Conservation (phyloP, 2,113 vertebrate species). For the Callipepla californica region DNA sequence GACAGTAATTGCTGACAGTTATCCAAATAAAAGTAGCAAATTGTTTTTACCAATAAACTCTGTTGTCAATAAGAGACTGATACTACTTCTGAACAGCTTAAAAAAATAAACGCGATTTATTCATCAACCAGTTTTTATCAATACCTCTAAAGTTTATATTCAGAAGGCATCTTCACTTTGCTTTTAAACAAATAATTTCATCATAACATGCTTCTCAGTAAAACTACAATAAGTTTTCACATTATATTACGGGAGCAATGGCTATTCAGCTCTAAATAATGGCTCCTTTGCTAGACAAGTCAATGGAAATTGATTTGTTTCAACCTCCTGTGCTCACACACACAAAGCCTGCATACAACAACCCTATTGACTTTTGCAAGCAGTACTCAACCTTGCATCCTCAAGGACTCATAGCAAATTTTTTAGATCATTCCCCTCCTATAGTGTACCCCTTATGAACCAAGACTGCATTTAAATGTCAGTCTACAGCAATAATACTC, state of each 20-base stretch:
- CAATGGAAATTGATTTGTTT: conserved; percentile 87
- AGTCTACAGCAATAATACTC: conserved; percentile 10
- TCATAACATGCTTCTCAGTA: conserved; percentile 79
- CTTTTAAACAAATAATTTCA: conserved; percentile 83
- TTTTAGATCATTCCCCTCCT: conserved; percentile 72
- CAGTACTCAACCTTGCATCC: conserved; percentile 74
- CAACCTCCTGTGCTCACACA: conserved; percentile 71
- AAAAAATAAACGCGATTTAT: conserved; percentile 52
- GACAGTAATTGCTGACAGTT: conserved; percentile 53
- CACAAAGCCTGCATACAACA: conserved; percentile 77
- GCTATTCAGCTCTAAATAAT: conserved; percentile 82
- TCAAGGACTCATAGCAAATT: conserved; percentile 78
- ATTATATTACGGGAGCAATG: conserved; percentile 77
- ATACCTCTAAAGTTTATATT: conserved; percentile 73
- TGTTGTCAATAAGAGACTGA: conserved; percentile 46
- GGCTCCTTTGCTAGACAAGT: conserved; percentile 78
- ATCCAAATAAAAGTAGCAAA: conserved; percentile 48
- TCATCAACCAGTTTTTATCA: conserved; percentile 63
- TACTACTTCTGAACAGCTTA: conserved; percentile 60
- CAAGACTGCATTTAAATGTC: conserved; percentile 68
- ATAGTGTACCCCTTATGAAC: conserved; percentile 46
- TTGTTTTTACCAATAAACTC: conserved; percentile 23
- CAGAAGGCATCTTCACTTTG: conserved; percentile 60
- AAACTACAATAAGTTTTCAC: conserved; percentile 81
- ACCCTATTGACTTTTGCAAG: conserved; percentile 79